Percentiles rank a stretch among this genome's conserved stretches.
Evolutionary conservation across 1,140 invertebrate genomes (phyloP).

Genomic region (Himalopsyche phryganea): DNA sequence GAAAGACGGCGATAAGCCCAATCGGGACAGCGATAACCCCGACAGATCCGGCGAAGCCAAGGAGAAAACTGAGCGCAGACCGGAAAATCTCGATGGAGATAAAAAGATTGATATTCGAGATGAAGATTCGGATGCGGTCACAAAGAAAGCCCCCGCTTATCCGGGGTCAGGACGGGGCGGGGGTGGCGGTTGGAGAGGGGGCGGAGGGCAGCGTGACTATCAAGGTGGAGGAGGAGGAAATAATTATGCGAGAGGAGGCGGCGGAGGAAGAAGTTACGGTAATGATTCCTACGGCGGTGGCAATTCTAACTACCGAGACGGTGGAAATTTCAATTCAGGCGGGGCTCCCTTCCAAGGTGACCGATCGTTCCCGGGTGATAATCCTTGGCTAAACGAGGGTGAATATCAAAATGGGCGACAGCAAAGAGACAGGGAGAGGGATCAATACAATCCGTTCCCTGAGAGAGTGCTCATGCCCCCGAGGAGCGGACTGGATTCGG

Average conservation of each 20-base stretch:
- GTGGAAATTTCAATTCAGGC: conserved; percentile 38
- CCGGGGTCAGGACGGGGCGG: conserved; percentile 46
- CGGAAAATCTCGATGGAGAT: conserved; percentile 11
- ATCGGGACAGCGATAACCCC: not conserved
- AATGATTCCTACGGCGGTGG: conserved; percentile 41
- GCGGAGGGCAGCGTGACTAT: conserved; percentile 45
- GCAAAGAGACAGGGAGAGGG: conserved; percentile 10
- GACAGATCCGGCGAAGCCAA: conserved; percentile 1
- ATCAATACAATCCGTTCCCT: conserved; percentile 18
- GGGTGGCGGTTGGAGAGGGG: conserved; percentile 46
- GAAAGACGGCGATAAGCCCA: not conserved
- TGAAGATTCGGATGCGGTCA: conserved; percentile 36
- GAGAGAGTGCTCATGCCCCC: conserved; percentile 19
- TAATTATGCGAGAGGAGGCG: conserved; percentile 35
- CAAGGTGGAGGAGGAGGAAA: conserved; percentile 41
- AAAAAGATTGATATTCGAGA: conserved; percentile 41
- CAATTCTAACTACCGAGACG: conserved; percentile 37
- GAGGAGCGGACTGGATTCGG: not conserved
- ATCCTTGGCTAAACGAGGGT: conserved; percentile 38
- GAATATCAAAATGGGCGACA: conserved; percentile 6
- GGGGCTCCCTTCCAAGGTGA: conserved; percentile 35
- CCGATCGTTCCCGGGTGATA: conserved; percentile 42
- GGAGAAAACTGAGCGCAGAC: not conserved
- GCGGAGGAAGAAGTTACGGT: conserved; percentile 40
- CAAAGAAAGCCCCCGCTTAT: conserved; percentile 61